phyloP scores from a whole-genome alignment of 2,888 invertebrate genomes.

The Heliconius cydno region DNA sequence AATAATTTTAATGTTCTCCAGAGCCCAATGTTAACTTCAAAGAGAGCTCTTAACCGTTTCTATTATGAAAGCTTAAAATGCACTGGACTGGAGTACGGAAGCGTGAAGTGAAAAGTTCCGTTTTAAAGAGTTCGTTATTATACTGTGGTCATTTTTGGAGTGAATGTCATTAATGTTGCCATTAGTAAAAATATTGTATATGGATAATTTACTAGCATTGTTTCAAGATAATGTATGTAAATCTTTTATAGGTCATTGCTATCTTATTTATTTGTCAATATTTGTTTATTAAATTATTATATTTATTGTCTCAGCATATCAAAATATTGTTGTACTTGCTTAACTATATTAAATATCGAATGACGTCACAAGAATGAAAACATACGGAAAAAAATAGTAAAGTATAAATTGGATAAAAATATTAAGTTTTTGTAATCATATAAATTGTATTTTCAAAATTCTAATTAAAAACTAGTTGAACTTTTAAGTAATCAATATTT shows the following conservation, averaged over 20 bases:
- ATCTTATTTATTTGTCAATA: neutral
- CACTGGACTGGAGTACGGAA: constrained; percentile 61
- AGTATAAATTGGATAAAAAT: neutral
- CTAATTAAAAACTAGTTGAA: neutral
- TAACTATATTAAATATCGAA: neutral
- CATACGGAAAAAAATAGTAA: neutral
- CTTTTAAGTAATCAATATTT: neutral
- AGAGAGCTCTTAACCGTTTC: constrained; percentile 54
- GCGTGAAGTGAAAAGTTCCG: constrained; percentile 65
- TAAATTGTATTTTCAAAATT: neutral
- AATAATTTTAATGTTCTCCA: constrained; percentile 50
- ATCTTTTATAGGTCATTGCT: neutral
- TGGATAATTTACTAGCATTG: neutral
- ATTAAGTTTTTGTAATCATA: neutral
- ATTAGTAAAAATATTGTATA: neutral
- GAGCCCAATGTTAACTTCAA: constrained; percentile 51
- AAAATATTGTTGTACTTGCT: too few species aligned
- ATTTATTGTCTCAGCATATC: too few species aligned
- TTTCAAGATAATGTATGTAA: too few species aligned
- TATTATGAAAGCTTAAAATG: constrained; percentile 68
- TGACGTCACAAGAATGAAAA: neutral
- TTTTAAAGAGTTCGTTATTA: constrained; percentile 45
- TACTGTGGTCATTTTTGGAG: constrained; percentile 37
- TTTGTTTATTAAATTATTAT: neutral
- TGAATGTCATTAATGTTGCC: constrained; percentile 28